phyloP scores from a whole-genome alignment of 2,797 vertebrate genomes.

The Chelon labrosus region DNA sequence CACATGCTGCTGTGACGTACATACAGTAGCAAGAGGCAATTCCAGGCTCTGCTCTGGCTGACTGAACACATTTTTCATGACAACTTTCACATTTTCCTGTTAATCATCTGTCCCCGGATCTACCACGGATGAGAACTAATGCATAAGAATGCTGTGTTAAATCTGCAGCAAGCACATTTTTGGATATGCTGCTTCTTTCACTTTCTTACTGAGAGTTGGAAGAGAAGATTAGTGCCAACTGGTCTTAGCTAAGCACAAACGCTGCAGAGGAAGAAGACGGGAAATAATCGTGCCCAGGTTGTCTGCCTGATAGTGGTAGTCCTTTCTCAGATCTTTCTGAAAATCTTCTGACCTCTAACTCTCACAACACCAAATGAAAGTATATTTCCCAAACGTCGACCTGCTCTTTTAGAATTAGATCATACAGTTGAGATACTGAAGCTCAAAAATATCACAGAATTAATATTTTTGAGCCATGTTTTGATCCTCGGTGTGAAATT shows the following conservation, averaged over 20 bases:
- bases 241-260: background rate
- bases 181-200: background rate
- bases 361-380: background rate
- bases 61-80: background rate
- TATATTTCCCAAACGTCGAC: background rate
- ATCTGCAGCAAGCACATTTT: background rate
- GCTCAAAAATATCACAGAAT: background rate
- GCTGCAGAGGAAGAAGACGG: background rate
- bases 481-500: background rate
- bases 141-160: background rate
- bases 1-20: background rate
- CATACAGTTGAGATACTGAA: background rate
- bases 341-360: background rate
- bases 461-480: background rate
- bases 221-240: background rate
- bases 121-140: background rate
- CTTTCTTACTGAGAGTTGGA: background rate
- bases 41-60: background rate
- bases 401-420: background rate
- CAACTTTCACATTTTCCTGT: background rate
- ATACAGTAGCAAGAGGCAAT: background rate
- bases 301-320: no score
- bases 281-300: no score
- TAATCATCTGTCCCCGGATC: background rate
- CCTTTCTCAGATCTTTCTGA: background rate